These are phyloP conservation scores for Anorthoa munda DNA, from an alignment of 2,888 invertebrate genomes.

Conservation along the genomic window DNA sequence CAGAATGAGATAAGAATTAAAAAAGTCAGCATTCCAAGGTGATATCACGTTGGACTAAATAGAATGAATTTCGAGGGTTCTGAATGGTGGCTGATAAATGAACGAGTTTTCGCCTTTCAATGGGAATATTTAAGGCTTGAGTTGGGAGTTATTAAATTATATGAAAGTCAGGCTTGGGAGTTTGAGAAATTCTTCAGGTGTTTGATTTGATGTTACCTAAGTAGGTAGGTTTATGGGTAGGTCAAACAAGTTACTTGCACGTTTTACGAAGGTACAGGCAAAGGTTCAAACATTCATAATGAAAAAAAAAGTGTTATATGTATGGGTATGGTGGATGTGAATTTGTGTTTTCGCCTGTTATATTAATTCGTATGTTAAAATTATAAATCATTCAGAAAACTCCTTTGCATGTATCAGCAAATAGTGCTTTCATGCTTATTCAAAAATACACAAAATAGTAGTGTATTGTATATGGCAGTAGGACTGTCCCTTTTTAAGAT, in stretches of 20 bases:
- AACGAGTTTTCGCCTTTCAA: constrained; percentile 29
- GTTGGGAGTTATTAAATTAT: constrained; percentile 21
- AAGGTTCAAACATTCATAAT: too few relatives aligned
- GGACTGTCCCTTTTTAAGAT: too few relatives aligned
- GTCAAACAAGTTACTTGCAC: background rate
- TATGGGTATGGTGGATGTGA: too few relatives aligned
- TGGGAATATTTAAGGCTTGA: constrained; percentile 38
- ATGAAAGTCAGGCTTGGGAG: background rate
- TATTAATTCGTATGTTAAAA: too few relatives aligned
- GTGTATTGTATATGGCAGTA: too few relatives aligned
- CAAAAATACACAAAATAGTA: too few relatives aligned
- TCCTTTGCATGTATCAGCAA: too few relatives aligned
- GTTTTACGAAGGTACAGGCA: background rate
- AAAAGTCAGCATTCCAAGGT: constrained; percentile 41
- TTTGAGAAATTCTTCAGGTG: constrained; percentile 6
- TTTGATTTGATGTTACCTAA: background rate
- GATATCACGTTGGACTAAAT: constrained; percentile 26
- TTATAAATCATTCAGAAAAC: too few relatives aligned
- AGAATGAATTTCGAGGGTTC: constrained; percentile 28
- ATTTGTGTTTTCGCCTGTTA: too few relatives aligned
- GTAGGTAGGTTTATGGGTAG: too few relatives aligned
- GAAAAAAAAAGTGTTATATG: too few relatives aligned
- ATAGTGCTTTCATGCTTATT: too few relatives aligned
- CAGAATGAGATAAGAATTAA: constrained; percentile 50
- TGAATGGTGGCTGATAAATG: constrained; percentile 31